These are phyloP conservation scores for Drosophila navojoa DNA, from an alignment of 1,140 invertebrate genomes.

Conservation along the genomic window DNA sequence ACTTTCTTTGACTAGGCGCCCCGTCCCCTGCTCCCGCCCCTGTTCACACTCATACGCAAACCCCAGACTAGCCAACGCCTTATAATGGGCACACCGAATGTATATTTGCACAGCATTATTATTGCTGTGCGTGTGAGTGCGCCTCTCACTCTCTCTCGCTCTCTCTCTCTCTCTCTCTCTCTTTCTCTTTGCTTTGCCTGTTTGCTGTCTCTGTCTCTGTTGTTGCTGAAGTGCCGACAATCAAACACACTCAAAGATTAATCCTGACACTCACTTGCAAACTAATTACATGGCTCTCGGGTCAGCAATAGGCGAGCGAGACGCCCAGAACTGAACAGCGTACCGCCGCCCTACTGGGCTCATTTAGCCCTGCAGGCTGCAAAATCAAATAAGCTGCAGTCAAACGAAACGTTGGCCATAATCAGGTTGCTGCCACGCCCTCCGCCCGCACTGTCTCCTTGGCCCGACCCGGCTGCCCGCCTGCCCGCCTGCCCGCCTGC, in stretches of 20 bases:
- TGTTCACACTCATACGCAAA: slow-evolving; percentile 13
- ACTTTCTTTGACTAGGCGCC: slow-evolving; percentile 63
- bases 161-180: no score
- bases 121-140: slow-evolving; percentile 17
- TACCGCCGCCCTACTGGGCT: slow-evolving; percentile 13
- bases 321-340: slow-evolving; percentile 4
- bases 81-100: slow-evolving; percentile 37
- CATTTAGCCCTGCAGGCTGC: slow-evolving; percentile 29
- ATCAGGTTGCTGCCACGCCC: slow-evolving; percentile 40
- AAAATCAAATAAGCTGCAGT: slow-evolving; percentile 52
- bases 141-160: no score
- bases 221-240: slow-evolving; percentile 65
- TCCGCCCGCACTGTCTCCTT: neutral
- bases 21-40: no score
- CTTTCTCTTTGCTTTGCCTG: neutral
- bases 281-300: slow-evolving; percentile 82
- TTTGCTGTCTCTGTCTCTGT: neutral
- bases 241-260: slow-evolving; percentile 82
- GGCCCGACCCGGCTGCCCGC: no score
- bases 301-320: slow-evolving; percentile 43
- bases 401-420: slow-evolving; percentile 53
- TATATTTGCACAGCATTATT: slow-evolving; percentile 71
- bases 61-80: slow-evolving; percentile 3
- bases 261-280: slow-evolving; percentile 81
- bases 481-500: no score